Percentiles rank a stretch among this genome's conserved stretches.
Evolutionary conservation across 2,797 vertebrate genomes (phyloP).

Genomic region (Phrynocephalus forsythii): DNA sequence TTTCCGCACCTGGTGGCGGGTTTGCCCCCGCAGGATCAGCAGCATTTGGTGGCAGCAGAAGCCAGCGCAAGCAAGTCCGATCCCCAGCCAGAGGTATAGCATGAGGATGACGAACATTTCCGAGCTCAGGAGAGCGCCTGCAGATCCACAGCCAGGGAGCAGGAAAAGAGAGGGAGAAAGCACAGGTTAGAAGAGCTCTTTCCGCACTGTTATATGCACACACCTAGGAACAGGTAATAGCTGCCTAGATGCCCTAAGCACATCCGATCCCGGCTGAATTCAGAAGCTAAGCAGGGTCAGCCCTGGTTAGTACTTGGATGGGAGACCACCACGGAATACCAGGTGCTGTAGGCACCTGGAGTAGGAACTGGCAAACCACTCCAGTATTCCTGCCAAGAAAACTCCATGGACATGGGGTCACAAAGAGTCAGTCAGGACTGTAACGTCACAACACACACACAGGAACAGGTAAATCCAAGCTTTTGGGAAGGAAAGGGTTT

Average conservation of each 20-base stretch:
- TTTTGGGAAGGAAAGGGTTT: not conserved
- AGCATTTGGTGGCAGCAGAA: slow-evolving; percentile 98
- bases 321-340: too few species aligned
- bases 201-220: slow-evolving; percentile 3
- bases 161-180: slow-evolving; percentile 37
- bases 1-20: slow-evolving; percentile 90
- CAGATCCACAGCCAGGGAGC: not conserved
- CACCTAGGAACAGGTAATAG: not conserved
- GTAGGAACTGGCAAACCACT: too few species aligned
- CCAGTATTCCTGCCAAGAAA: too few species aligned
- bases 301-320: too few species aligned
- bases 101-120: slow-evolving; percentile 98
- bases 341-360: too few species aligned
- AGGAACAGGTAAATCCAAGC: slow-evolving; percentile 8
- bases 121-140: slow-evolving; percentile 91
- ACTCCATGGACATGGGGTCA: too few species aligned
- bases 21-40: slow-evolving; percentile 92
- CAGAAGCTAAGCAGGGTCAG: too few species aligned
- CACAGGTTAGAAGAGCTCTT: slow-evolving; percentile 33
- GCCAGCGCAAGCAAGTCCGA: slow-evolving; percentile 93
- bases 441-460: not conserved
- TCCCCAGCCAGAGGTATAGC: slow-evolving; percentile 97
- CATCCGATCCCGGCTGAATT: too few species aligned
- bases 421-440: too few species aligned
- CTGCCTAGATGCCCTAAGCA: too few species aligned